Base-by-base conservation (phyloP, 2,113 vertebrate species). In the Gasterosteus aculeatus region DNA sequence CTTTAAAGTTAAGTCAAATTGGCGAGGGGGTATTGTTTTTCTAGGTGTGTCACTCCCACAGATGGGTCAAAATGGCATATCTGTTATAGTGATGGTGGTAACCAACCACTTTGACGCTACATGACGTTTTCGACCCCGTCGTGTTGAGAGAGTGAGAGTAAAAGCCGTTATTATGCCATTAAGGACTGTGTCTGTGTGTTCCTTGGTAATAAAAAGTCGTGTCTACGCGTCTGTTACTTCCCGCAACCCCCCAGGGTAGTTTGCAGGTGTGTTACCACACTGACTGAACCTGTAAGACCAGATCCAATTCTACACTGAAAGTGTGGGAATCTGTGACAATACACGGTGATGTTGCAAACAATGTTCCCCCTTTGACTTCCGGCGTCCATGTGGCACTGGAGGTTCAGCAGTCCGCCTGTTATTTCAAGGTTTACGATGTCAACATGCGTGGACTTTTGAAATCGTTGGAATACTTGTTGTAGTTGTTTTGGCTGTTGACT, bases 281-380 rank as follows among this genome's bases (percentile, higher is more conserved):
- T 72, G 60, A 85, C 63, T 81, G 44, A 93, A 93, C 92, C 87
- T 80, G 92, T 86, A 88, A 31, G 78, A 91, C 89, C 80, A 80
- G 90, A 92, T 86, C 75, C 51, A 87, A 91, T 88, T 91, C 56
- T 31, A 47, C 64, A n/a, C 65, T 81, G 26, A 85, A 53, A 5
- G 15, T 51, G 72, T 89, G 85, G 76, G 90, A 91, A 88, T 78
- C 53, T 77, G 49, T 0, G 76, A 69, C 58, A 82, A 73, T 57
- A 61, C 41, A 62, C 38, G 35, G 53, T 61, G 57, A 44, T 47
- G 56, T 59, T 70, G 26, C 1, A 82, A 72, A 72, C 72, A 62
- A 51, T 69, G 82, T 71, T 67, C 71, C 77, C 56, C 60, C 60
- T 53, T 39, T 63, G 53, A 69, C 5, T 58, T 22, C 22, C 47